Percentiles rank a stretch among this genome's conserved stretches.
Evolutionary conservation across 2,113 vertebrate species (phyloP).

Genomic region (Platanista minor): DNA sequence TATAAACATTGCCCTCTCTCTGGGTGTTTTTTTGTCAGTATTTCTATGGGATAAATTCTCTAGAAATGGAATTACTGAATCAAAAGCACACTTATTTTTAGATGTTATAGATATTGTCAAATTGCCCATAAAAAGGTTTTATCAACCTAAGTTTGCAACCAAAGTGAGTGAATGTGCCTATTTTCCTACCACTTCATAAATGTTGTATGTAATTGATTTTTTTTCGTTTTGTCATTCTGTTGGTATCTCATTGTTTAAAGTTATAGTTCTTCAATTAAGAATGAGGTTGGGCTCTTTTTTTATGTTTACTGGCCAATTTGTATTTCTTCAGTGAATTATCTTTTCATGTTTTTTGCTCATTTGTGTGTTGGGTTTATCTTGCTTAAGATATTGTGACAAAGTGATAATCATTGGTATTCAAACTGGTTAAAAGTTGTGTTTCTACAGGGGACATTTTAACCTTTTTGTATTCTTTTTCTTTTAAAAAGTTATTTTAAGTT

Average conservation of each 20-base stretch:
- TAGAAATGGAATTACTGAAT: slow-evolving; percentile 11
- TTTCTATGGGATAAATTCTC: slow-evolving; percentile 7
- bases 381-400: background rate
- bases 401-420: background rate
- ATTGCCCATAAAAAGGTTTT: background rate
- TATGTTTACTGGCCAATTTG: background rate
- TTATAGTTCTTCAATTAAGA: background rate
- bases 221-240: background rate
- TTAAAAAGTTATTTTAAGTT: too few relatives aligned
- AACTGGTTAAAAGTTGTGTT: background rate
- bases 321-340: background rate
- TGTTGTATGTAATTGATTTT: background rate
- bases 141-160: background rate
- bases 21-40: background rate
- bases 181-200: background rate
- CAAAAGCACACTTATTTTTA: background rate
- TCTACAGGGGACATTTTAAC: background rate
- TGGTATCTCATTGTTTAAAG: slow-evolving; percentile 1
- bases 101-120: background rate
- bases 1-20: background rate
- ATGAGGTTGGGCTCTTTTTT: background rate
- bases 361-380: background rate
- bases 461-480: background rate
- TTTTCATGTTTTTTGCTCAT: background rate
- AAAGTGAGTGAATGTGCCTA: background rate